Conservation (phyloP, 2,113 vertebrate species). For the Heterotilapia buettikoferi region DNA sequence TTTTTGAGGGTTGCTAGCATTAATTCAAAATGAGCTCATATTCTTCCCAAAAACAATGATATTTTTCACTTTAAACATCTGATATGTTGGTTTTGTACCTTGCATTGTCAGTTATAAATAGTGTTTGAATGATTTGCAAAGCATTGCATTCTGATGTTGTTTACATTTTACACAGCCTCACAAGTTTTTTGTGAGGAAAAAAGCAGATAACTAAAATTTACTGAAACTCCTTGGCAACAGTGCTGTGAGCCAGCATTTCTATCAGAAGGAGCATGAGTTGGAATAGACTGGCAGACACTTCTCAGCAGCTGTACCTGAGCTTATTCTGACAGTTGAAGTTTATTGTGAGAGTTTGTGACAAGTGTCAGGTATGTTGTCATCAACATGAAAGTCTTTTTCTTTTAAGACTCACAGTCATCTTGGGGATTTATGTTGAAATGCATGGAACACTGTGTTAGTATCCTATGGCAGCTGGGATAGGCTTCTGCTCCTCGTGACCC, state of each 20-base stretch:
- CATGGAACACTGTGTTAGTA: background rate
- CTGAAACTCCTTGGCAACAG: background rate
- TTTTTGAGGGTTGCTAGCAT: background rate
- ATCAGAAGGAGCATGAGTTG: conserved; percentile 3
- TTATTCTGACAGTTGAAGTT: background rate
- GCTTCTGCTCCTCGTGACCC: background rate
- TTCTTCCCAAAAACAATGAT: background rate
- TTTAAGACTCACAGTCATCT: background rate
- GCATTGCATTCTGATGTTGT: background rate
- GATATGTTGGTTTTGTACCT: background rate
- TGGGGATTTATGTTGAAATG: background rate
- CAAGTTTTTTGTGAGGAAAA: accelerated
- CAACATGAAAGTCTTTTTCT: background rate
- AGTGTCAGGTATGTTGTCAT: conserved; percentile 16
- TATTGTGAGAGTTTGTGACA: conserved; percentile 5
- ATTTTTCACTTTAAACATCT: background rate
- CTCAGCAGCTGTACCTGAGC: background rate
- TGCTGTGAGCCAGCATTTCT: background rate
- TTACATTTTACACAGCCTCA: background rate
- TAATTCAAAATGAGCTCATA: background rate
- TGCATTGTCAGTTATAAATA: background rate
- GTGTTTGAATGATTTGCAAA: background rate
- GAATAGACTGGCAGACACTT: background rate
- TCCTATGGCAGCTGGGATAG: background rate
- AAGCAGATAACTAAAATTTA: background rate